These are phyloP conservation scores for Capreolus pygargus DNA, from an alignment of 2,113 vertebrate genomes.

Conservation along the genomic window DNA sequence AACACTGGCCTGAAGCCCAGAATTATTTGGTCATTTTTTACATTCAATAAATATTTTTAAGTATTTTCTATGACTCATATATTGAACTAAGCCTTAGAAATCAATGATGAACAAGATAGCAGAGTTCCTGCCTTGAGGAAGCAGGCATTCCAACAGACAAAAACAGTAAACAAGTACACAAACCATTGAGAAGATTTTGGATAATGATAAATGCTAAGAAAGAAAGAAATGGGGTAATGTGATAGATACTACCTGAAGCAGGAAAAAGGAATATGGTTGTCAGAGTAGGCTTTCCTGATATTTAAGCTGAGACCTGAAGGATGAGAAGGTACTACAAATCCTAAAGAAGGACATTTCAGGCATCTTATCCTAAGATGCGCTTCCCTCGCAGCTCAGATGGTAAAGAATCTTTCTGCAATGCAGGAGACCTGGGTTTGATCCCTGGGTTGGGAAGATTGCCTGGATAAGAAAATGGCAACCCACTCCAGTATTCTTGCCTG, in stretches of 20 bases:
- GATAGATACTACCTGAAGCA: background rate
- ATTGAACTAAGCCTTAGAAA: background rate
- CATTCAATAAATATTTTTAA: background rate
- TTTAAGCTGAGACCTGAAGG: background rate
- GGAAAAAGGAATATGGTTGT: background rate
- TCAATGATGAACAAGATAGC: background rate
- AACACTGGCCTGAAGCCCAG: background rate
- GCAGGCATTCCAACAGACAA: background rate
- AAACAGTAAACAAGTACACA: background rate
- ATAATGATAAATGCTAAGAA: background rate
- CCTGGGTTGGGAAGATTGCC: background rate
- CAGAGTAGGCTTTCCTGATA: background rate
- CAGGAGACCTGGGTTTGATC: background rate
- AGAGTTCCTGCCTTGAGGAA: background rate
- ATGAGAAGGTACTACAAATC: background rate
- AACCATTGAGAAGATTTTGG: background rate
- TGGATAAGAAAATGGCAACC: background rate
- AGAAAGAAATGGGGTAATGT: background rate
- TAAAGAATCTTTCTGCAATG: background rate
- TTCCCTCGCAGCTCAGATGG: background rate
- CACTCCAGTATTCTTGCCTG: background rate
- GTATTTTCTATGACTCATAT: background rate
- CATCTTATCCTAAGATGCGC: background rate
- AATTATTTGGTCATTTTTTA: background rate
- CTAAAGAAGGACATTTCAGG: background rate